Evolutionary conservation across 2,797 vertebrate species (phyloP).

Genomic region (Tamandua tetradactyla): DNA sequence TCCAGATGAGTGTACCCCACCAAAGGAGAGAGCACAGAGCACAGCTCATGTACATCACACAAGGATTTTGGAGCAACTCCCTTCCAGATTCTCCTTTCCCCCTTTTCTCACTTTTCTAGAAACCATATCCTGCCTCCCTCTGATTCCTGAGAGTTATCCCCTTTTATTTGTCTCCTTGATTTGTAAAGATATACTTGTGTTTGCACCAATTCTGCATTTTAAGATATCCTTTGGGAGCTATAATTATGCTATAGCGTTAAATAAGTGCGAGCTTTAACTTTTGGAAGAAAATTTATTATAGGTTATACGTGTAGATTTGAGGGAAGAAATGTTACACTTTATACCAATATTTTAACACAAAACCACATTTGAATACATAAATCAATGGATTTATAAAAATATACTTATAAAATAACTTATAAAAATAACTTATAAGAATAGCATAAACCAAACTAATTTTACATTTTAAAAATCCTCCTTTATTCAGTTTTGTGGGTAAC

Average conservation of each 20-base stretch:
- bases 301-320: neutral
- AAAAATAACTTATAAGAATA: conserved; percentile 39
- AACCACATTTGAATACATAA: neutral
- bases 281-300: conserved; percentile 6
- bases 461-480: neutral
- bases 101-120: conserved; percentile 1
- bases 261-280: conserved; percentile 50
- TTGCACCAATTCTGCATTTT: neutral
- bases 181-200: neutral
- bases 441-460: neutral
- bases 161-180: neutral
- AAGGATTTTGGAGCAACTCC: neutral
- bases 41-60: neutral
- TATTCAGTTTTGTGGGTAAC: neutral
- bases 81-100: neutral
- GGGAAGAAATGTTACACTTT: neutral
- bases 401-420: no score
- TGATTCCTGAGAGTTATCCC: neutral
- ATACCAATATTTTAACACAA: conserved; percentile 1
- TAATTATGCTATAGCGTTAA: conserved; percentile 38
- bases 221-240: neutral
- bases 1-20: neutral
- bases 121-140: neutral
- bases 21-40: neutral
- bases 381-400: no score